Evolutionary conservation across 2,797 vertebrate genomes (phyloP), one percentile per base, ranked within the genome.

Genomic region (Dallia pectoralis): DNA sequence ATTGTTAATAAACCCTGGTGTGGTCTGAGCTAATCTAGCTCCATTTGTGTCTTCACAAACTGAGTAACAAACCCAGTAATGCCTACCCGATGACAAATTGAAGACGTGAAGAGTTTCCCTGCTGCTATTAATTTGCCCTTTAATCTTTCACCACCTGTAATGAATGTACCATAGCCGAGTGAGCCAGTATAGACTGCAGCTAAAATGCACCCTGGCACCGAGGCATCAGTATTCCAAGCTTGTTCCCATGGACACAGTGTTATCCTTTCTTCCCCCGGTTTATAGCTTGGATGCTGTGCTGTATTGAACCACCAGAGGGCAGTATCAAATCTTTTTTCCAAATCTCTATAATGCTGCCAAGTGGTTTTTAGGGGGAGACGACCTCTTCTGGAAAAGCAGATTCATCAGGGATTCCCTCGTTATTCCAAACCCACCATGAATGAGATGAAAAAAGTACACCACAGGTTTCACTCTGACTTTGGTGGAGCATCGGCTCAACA

Each of bases 221-320:
- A 78, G 84, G 80, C 84, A 93, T 93, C 92, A 91, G 91, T 92
- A 93, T 93, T 92, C 90, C 76, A 76, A 81, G 76, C 86, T 86
- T 83, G 87, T 92, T 85, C 80, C 72, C 84, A 27, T 87, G 89
- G 92, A 92, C 90, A 90, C 86, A 11, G 81, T 85, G 87, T 12
- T 59, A 11, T 59, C 53, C 53, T 25, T 22, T 59, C 53, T 89
- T 89, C 89, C 84, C 81, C 74, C 82, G 79, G 85, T 80, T 74
- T 71, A 67, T 74, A 77, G 75, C 53, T 72, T 32, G 59, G 53
- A 1, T 29, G 19, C 47, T 40, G 36, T 81, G 76, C 63, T 73
- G 67, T 68, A 1, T 59, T 19, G 0, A 61, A 32, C 89, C 92
- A 87, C 81, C 88, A 92, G 91, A 79, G 90, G 87, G 86, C 86